Evolutionary conservation across 1,140 invertebrate genomes (phyloP), one percentile per base, ranked within the genome.

Genomic region (Papilio dardanus): DNA sequence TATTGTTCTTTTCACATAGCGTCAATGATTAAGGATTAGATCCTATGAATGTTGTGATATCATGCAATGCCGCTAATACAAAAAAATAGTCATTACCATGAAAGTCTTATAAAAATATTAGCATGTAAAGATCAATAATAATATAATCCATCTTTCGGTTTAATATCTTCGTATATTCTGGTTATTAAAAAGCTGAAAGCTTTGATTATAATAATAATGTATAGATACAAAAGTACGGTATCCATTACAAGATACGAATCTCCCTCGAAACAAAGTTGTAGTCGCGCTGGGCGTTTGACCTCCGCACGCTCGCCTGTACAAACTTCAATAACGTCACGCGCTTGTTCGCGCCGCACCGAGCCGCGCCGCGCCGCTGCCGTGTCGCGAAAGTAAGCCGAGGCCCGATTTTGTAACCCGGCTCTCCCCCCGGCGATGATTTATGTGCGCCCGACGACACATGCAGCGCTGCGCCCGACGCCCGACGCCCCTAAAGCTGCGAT

Each of bases 361-460:
- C 54, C 40, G 76, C 73, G 71, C 76, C 69, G 67, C 74, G 78
- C 77, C 74, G 80, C 74, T 74, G 78, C 75, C 76, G 79, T 76
- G 75, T 86, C 82, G 87, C 85, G 86, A 88, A 88, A 88, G 87
- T 89, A 87, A 86, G 84, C 82, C 85, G 84, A 62, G 24, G 83
- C 79, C 81, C 83, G 83, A 83, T 86, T 87, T 83, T 81, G 83
- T 81, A 76, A 75, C 81, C 83, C 83, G 79, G 67, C 77, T 76
- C 68, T 77, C 74, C 78, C 79, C 79, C 80, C 77, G 74, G 81
- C 80, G 82, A 91, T 92, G 89, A 92, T 91, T 91, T 90, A 91
- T 88, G 83, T 71, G 75, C 80, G 77, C 79, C 81, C 81, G 82
- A 88, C 88, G 91, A 90, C 91, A 92, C 89, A 90, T 92, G 89